Evolutionary conservation across 2,797 vertebrate species (phyloP).

Genomic region (Melanotaenia parkinsoni): DNA sequence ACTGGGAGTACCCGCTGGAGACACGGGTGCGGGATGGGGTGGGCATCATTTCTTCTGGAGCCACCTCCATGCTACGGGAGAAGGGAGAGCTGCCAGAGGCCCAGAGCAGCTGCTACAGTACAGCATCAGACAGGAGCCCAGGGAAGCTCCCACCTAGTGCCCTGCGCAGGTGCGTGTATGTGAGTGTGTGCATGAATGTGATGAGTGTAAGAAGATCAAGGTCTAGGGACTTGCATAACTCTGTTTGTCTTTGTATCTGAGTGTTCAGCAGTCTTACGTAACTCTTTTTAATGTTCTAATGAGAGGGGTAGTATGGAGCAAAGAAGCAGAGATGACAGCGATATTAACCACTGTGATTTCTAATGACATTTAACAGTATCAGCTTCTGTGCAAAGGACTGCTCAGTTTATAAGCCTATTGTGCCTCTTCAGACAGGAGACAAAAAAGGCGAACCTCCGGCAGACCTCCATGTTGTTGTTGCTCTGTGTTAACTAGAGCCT

Average conservation of each 20-base stretch:
- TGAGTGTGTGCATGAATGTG: constrained; percentile 18
- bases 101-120: constrained; percentile 92
- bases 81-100: constrained; percentile 93
- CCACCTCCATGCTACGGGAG: constrained; percentile 92
- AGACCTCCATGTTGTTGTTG: constrained; percentile 40
- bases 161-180: constrained; percentile 80
- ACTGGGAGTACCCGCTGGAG: constrained; percentile 96
- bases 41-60: constrained; percentile 92
- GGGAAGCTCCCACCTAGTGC: constrained; percentile 82
- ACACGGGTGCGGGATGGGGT: constrained; percentile 91
- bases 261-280: constrained; percentile 59
- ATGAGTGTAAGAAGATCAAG: constrained; percentile 44
- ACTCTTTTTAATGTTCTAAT: constrained; percentile 63
- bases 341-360: constrained; percentile 59
- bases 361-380: constrained; percentile 66
- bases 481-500: constrained; percentile 26
- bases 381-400: constrained; percentile 46
- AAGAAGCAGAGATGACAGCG: constrained; percentile 48
- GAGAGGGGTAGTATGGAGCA: constrained; percentile 41
- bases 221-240: constrained; percentile 70
- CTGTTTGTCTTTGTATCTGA: constrained; percentile 57
- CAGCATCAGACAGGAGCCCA: constrained; percentile 83
- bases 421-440: constrained; percentile 28
- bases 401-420: constrained; percentile 41
- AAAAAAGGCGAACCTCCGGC: constrained; percentile 12